Percentiles rank a stretch among this genome's conserved stretches.
phyloP scores from a whole-genome alignment of 2,888 invertebrate species.

The Melanargia galathea region DNA sequence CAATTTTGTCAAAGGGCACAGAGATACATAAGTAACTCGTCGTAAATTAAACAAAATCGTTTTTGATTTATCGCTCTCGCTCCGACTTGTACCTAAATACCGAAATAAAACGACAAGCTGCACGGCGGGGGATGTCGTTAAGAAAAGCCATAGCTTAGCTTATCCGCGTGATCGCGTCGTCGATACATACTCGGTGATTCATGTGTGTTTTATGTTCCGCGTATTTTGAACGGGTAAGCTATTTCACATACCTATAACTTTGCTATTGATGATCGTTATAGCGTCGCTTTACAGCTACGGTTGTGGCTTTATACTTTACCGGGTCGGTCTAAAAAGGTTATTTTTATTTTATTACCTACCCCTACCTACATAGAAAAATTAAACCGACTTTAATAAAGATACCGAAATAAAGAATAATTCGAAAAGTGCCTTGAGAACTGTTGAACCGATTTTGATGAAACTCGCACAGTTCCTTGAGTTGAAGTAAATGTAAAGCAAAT shows the following conservation, averaged over 20 bases:
- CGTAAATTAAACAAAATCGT: no score
- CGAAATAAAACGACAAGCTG: slow-evolving; percentile 1
- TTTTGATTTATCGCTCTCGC: background rate
- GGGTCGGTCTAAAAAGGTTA: no score
- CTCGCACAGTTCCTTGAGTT: no score
- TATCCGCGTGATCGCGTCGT: slow-evolving; percentile 26
- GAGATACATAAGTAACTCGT: no score
- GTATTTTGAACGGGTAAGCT: slow-evolving; percentile 23
- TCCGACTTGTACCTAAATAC: slow-evolving; percentile 2
- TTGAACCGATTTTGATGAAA: no score
- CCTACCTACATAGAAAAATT: no score
- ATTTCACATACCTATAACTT: slow-evolving; percentile 1
- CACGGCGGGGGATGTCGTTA: slow-evolving; percentile 28
- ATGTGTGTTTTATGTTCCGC: slow-evolving; percentile 19
- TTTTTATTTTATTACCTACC: no score
- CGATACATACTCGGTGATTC: slow-evolving; percentile 27
- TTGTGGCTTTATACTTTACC: background rate
- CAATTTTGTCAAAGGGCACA: no score
- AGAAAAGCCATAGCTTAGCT: slow-evolving; percentile 34
- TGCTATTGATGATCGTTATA: slow-evolving; percentile 13
- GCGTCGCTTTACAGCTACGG: background rate
- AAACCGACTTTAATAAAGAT: no score
- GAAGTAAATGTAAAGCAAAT: no score
- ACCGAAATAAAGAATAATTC: no score
- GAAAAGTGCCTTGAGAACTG: no score